phyloP scores from a whole-genome alignment of 2,113 vertebrate species.

The Tenebrosternarchus preto region DNA sequence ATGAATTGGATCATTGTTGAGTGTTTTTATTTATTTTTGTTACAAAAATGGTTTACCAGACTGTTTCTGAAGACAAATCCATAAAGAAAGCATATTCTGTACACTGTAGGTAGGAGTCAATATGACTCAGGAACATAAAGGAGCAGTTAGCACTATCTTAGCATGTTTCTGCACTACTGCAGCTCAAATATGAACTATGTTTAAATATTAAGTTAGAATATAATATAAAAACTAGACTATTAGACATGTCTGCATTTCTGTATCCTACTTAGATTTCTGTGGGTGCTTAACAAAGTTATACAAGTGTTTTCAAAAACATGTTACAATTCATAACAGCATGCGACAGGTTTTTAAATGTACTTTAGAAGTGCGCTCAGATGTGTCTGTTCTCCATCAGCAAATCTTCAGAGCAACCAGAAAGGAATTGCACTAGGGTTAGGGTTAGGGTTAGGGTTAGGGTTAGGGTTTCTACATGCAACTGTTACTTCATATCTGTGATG shows the following conservation, averaged over 20 bases:
- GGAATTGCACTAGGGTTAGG: neutral
- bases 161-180: conserved; percentile 27
- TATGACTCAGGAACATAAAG: conserved; percentile 73
- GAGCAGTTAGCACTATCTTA: conserved; percentile 30
- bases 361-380: conserved; percentile 2
- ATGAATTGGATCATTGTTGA: neutral
- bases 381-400: neutral
- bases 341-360: neutral
- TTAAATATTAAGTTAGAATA: conserved; percentile 74
- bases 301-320: neutral
- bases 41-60: conserved; percentile 62
- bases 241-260: conserved; percentile 3
- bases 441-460: no score
- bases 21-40: conserved; percentile 56
- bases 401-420: neutral
- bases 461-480: conserved; percentile 4
- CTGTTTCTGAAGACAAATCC: conserved; percentile 44
- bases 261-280: conserved; percentile 8
- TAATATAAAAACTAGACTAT: conserved; percentile 45
- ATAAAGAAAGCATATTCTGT: conserved; percentile 59
- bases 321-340: conserved; percentile 24
- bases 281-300: neutral
- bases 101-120: conserved; percentile 71
- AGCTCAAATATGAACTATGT: conserved; percentile 50
- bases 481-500: neutral